Percentiles rank a stretch among this genome's conserved stretches.
Evolutionary conservation across 1,140 invertebrate species (phyloP).

Genomic region (Atta texana): DNA sequence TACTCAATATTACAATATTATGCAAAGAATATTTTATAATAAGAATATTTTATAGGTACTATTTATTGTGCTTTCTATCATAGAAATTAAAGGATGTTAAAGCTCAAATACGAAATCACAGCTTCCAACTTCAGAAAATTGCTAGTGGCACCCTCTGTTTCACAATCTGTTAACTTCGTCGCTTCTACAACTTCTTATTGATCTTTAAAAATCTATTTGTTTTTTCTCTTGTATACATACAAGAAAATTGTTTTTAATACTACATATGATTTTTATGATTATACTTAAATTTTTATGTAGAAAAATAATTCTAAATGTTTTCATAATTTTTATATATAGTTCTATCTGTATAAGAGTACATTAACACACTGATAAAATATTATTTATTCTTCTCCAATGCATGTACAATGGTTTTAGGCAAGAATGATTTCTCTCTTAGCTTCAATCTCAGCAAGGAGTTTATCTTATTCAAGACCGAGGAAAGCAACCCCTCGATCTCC

Average conservation of each 20-base stretch:
- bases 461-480: conserved; percentile 82
- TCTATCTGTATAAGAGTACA: neutral
- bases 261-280: neutral
- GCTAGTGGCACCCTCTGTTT: conserved; percentile 63
- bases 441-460: conserved; percentile 79
- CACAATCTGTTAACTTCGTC: conserved; percentile 19
- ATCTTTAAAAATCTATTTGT: conserved; percentile 50
- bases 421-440: conserved; percentile 57
- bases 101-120: neutral
- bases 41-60: conserved; percentile 13
- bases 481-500: conserved; percentile 74
- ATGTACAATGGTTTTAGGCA: conserved; percentile 73
- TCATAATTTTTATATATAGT: neutral
- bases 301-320: conserved; percentile 1
- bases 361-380: neutral
- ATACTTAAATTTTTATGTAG: neutral
- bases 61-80: neutral
- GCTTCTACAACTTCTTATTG: conserved; percentile 21
- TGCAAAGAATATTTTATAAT: neutral
- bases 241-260: neutral
- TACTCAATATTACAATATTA: neutral
- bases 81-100: no score
- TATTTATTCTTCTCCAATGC: conserved; percentile 36
- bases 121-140: neutral
- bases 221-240: neutral